These are phyloP conservation scores for Aleiodes sp. DNA, from an alignment of 1,140 invertebrate species.

Conservation along the genomic window DNA sequence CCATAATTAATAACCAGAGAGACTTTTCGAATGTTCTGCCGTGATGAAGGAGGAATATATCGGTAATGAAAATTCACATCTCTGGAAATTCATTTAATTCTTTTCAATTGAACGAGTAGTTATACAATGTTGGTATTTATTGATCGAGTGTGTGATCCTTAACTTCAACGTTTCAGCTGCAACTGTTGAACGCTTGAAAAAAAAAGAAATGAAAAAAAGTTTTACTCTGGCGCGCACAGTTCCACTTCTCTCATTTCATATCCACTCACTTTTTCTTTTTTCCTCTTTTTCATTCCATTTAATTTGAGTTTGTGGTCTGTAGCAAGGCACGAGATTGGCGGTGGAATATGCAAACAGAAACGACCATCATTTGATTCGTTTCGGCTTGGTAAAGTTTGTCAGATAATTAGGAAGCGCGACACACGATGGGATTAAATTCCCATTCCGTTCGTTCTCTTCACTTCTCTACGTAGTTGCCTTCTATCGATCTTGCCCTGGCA, in stretches of 20 bases:
- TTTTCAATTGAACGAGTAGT: no score
- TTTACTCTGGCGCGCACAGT: not conserved
- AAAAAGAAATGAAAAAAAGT: no score
- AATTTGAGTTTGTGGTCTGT: not conserved
- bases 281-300: not conserved
- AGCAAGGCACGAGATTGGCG: not conserved
- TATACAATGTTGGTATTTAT: no score
- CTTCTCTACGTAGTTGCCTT: conserved; percentile 38
- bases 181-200: not conserved
- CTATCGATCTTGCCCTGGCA: conserved; percentile 1
- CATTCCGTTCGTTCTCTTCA: conserved; percentile 34
- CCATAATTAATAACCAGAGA: not conserved
- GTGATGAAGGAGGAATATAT: not conserved
- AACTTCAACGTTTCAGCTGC: no score
- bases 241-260: not conserved
- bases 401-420: conserved; percentile 38
- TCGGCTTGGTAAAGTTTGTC: conserved; percentile 38
- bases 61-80: no score
- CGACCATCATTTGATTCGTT: conserved; percentile 29
- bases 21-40: not conserved
- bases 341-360: conserved; percentile 24
- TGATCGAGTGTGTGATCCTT: no score
- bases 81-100: no score
- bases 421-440: conserved; percentile 41
- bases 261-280: not conserved